Percentiles rank a stretch among this genome's conserved stretches.
These are phyloP conservation scores for Mesembrinibis cayennensis DNA, from an alignment of 2,113 vertebrate species.

Conservation along the genomic window DNA sequence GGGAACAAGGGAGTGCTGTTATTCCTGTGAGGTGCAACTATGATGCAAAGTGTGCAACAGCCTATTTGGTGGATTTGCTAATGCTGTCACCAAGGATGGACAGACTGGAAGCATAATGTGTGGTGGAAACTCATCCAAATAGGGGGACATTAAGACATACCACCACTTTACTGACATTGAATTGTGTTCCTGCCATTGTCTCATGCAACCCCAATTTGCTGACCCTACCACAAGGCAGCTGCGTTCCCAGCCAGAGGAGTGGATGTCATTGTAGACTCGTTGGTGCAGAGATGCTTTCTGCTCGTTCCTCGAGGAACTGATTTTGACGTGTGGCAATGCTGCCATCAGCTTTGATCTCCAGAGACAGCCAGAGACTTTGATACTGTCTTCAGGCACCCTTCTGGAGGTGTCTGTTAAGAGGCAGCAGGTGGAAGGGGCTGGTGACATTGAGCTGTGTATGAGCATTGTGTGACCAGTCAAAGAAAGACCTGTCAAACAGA, in stretches of 20 bases:
- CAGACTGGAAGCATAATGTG: not conserved
- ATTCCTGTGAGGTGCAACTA: not conserved
- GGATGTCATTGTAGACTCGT: accelerated
- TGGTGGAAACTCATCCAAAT: not conserved
- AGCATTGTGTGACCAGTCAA: not conserved
- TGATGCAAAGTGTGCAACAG: accelerated
- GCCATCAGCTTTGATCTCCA: not conserved
- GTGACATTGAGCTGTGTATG: not conserved
- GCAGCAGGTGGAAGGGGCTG: not conserved
- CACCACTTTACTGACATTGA: not conserved
- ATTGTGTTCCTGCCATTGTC: not conserved
- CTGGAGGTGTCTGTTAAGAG: not conserved
- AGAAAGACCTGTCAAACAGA: not conserved
- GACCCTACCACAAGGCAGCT: not conserved
- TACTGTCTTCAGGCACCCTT: not conserved
- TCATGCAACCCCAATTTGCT: accelerated
- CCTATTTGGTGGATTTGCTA: not conserved
- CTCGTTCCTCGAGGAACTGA: not conserved
- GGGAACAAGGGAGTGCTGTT: not conserved
- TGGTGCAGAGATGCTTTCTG: accelerated
- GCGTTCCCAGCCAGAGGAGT: not conserved
- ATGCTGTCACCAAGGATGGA: not conserved
- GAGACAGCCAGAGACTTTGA: not conserved
- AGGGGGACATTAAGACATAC: not conserved
- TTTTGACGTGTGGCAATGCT: not conserved